These are phyloP conservation scores for Crepidodera aurea DNA, from an alignment of 2,888 invertebrate genomes.

Conservation along the genomic window DNA sequence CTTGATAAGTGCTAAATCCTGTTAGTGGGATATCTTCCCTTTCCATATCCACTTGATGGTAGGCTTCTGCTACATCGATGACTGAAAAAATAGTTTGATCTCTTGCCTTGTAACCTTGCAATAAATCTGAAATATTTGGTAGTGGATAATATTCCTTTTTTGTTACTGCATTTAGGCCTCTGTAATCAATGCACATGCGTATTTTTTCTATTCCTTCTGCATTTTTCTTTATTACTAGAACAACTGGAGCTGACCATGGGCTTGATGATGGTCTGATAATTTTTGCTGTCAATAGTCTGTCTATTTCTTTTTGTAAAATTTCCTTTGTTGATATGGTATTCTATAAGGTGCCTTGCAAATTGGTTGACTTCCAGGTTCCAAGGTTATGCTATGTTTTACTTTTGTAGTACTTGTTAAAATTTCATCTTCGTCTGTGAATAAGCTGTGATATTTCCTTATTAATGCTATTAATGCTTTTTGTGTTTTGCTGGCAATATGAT, in stretches of 20 bases:
- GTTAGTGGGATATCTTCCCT: constrained; percentile 25
- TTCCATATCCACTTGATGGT: constrained; percentile 31
- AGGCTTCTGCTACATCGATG: constrained; percentile 31
- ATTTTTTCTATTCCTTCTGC: constrained; percentile 32
- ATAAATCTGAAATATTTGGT: constrained; percentile 21
- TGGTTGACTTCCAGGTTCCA: constrained; percentile 21
- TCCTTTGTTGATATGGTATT: constrained; percentile 29
- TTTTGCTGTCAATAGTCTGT: constrained; percentile 14
- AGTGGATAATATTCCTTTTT: constrained; percentile 27
- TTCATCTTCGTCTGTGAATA: constrained; percentile 20
- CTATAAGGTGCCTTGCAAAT: constrained; percentile 24
- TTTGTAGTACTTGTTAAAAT: constrained; percentile 23
- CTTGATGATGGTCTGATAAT: constrained; percentile 29
- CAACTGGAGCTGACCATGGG: constrained; percentile 33
- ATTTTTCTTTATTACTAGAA: constrained; percentile 27
- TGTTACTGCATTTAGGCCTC: constrained; percentile 23
- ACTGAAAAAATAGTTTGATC: constrained; percentile 22
- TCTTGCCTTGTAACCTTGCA: constrained; percentile 25
- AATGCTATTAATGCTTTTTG: not conserved
- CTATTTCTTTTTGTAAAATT: constrained; percentile 20
- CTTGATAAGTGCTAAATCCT: constrained; percentile 30
- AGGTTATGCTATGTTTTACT: constrained; percentile 21
- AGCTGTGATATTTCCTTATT: constrained; percentile 3
- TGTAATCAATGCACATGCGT: constrained; percentile 32
- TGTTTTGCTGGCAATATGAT: not conserved